phyloP scores from a whole-genome alignment of 2,113 vertebrate species.

The Stegastes partitus region DNA sequence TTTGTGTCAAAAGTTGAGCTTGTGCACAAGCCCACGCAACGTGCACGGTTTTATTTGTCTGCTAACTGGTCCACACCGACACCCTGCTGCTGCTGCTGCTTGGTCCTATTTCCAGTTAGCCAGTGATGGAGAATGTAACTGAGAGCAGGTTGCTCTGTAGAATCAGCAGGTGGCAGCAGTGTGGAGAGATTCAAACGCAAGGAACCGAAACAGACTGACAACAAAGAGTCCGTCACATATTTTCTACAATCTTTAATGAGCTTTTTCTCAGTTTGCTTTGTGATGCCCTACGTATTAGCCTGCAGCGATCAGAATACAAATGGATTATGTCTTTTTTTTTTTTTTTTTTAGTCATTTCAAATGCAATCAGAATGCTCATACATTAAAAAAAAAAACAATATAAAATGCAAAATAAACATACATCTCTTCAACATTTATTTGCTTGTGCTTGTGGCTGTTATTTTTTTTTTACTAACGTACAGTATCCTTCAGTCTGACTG shows the following conservation, averaged over 20 bases:
- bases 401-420: conserved; percentile 78
- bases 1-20: neutral
- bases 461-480: conserved; percentile 41
- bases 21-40: too few relatives aligned
- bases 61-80: neutral
- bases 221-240: conserved; percentile 22
- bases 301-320: conserved; percentile 68
- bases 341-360: conserved; percentile 63
- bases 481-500: conserved; percentile 48
- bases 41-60: neutral
- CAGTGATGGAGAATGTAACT: neutral
- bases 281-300: conserved; percentile 64
- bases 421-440: conserved; percentile 57
- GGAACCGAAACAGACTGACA: neutral
- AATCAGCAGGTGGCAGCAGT: conserved; percentile 54
- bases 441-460: conserved; percentile 67
- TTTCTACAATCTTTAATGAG: conserved; percentile 80
- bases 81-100: neutral
- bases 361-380: conserved; percentile 67
- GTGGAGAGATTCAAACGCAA: neutral
- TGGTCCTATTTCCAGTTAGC: neutral
- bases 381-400: conserved; percentile 62
- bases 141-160: neutral
- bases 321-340: conserved; percentile 41
- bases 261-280: conserved; percentile 70